phyloP scores from a whole-genome alignment of 2,797 vertebrate genomes.

The Liparis tanakae region DNA sequence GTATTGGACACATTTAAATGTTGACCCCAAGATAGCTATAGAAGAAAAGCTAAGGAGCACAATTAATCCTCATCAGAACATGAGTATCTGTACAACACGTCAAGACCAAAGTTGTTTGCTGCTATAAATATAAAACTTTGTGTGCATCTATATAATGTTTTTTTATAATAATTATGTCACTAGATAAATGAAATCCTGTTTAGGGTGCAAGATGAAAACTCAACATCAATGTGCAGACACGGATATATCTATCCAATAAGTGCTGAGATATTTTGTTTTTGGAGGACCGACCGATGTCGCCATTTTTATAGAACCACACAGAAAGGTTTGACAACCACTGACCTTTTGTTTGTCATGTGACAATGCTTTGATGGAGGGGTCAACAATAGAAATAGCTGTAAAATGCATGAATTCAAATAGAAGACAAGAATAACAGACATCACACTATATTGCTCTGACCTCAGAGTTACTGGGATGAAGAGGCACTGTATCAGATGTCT shows the following conservation, averaged over 20 bases:
- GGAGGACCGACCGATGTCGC: background rate
- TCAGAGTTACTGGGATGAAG: slow-evolving; percentile 13
- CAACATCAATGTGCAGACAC: background rate
- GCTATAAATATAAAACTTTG: background rate
- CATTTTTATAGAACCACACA: background rate
- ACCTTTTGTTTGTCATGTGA: background rate
- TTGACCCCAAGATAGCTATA: background rate
- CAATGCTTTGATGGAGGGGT: background rate
- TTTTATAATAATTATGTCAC: background rate
- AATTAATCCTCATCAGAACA: background rate
- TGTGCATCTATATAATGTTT: background rate
- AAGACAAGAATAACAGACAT: slow-evolving; percentile 10
- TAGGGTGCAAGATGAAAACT: too few species aligned
- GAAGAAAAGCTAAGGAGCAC: background rate
- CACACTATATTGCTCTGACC: slow-evolving; percentile 14
- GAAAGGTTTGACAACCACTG: background rate
- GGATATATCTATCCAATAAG: background rate
- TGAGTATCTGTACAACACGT: background rate
- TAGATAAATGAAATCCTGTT: background rate
- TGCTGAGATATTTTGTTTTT: background rate
- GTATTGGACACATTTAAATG: background rate
- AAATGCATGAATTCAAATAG: slow-evolving; percentile 9
- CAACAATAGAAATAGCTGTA: background rate
- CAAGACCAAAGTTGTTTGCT: background rate
- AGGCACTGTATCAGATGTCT: slow-evolving; percentile 3